Evolutionary conservation across 1,140 invertebrate genomes (phyloP), one percentile per base, ranked within the genome.

Genomic region (Dendroctonus valens): DNA sequence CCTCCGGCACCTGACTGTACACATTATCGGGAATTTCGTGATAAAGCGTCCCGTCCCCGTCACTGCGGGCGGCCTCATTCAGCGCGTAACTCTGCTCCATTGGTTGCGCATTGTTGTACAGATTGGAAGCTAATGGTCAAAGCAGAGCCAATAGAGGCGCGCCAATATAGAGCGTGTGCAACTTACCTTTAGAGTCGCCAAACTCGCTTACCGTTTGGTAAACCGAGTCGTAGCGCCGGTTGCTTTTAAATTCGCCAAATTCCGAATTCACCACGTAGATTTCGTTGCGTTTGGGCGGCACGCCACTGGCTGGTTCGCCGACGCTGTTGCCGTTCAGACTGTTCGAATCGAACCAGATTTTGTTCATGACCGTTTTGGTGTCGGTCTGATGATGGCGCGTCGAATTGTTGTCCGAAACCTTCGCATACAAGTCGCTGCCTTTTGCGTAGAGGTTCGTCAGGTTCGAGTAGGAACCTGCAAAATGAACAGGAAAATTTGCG

Each of bases 261-360:
- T 74, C 73, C 9, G 68, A 69, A 49, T 73, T 69, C 14, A 69
- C 62, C 2, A 70, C 69, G 42, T 70, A 69, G 41, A 54, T 65
- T 58, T 70, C 69, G 12, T 64, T 72, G 12, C 49, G 40, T 7
- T 9, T 9, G 7, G 44, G 48, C 12, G 26, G n/a, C 15, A 51
- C 71, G 59, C 46, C 71, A 69, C 39, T 68, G 59, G 14, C 70
- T 73, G 39, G 54, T 70, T 52, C 67, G 55, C 58, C 72, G 72
- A 12, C n/a, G n/a, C 55, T 46, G 46, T 70, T 72, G 4, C 64
- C 62, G 42, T 75, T 73, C 12, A 54, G 49, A 57, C 70, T 67
- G 9, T 63, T 71, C 14, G 65, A 67, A 49, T 76, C 80, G 50
- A 79, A 78, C 80, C 81, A 82, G 15, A 82, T 81, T 59, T 77